A percentile compares a stretch with the other conserved stretches of the same genome.
These are phyloP conservation scores for Pipa parva DNA, from an alignment of 2,113 vertebrate genomes.

Conservation along the genomic window DNA sequence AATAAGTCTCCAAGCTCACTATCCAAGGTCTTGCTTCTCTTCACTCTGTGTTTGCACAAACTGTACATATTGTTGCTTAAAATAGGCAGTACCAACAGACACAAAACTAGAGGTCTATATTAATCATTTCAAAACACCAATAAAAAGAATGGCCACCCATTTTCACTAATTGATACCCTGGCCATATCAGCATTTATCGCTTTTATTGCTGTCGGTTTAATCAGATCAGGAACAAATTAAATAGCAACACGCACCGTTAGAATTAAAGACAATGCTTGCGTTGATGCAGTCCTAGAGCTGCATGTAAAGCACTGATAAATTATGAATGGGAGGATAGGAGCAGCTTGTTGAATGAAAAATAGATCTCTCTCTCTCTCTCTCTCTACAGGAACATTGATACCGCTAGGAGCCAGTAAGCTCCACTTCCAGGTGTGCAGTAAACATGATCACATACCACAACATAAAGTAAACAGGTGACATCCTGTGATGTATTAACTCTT, in stretches of 20 bases:
- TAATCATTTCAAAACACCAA: no score
- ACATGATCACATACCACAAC: conserved; percentile 7
- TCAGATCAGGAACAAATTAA: background rate
- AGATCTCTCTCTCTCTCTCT: no score
- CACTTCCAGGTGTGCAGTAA: conserved; percentile 8
- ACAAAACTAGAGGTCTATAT: no score
- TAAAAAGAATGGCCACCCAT: no score
- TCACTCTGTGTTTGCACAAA: no score
- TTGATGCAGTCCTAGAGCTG: background rate
- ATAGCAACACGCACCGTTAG: background rate
- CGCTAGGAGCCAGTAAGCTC: background rate
- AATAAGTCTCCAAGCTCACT: no score
- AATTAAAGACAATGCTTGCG: background rate
- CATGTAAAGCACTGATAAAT: background rate
- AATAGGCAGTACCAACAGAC: no score
- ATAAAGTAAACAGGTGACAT: conserved; percentile 15
- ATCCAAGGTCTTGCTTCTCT: no score
- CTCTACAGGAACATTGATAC: background rate
- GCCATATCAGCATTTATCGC: no score
- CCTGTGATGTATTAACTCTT: conserved; percentile 38
- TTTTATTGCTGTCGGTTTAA: no score
- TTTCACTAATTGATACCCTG: no score
- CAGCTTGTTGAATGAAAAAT: background rate
- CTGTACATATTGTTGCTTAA: no score
- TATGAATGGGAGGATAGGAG: background rate